phyloP scores from a whole-genome alignment of 30 jellyfish, hydroid and myxozoan genomes.

The Chrysaora quinquecirrha region DNA sequence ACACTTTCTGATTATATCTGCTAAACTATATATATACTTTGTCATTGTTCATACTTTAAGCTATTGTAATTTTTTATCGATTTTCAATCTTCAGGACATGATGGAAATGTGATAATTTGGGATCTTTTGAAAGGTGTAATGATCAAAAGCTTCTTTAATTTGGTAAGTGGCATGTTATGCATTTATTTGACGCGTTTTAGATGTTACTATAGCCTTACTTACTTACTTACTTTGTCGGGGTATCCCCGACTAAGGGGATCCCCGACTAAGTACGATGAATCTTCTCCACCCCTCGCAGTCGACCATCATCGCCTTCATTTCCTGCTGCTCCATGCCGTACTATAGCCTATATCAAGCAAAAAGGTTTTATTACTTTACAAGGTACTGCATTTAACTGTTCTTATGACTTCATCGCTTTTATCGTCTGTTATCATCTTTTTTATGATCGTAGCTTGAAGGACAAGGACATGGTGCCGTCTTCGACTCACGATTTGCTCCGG shows the following conservation, averaged over 20 bases:
- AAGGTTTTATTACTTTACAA: neutral
- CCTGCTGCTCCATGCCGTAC: neutral
- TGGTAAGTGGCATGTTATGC: slow-evolving; percentile 95
- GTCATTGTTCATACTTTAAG: too few relatives aligned
- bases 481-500: slow-evolving; percentile 95
- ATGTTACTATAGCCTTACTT: too few relatives aligned
- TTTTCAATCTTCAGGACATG: slow-evolving; percentile 82
- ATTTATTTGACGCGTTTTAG: too few relatives aligned
- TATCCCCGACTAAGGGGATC: neutral
- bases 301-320: too few relatives aligned
- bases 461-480: slow-evolving; percentile 99
- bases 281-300: too few relatives aligned
- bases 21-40: too few relatives aligned
- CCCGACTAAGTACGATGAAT: too few relatives aligned
- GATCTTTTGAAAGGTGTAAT: slow-evolving; percentile 71
- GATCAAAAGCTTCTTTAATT: slow-evolving; percentile 78
- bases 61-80: too few relatives aligned
- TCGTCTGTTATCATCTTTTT: too few relatives aligned
- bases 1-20: too few relatives aligned
- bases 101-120: slow-evolving; percentile 94
- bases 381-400: too few relatives aligned
- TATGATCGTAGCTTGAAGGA: slow-evolving; percentile 97
- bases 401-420: too few relatives aligned
- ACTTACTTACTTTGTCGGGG: neutral
- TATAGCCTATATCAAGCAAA: neutral